Evolutionary conservation across 2,888 invertebrate species (phyloP).

Genomic region (Drosophila paranaensis): DNA sequence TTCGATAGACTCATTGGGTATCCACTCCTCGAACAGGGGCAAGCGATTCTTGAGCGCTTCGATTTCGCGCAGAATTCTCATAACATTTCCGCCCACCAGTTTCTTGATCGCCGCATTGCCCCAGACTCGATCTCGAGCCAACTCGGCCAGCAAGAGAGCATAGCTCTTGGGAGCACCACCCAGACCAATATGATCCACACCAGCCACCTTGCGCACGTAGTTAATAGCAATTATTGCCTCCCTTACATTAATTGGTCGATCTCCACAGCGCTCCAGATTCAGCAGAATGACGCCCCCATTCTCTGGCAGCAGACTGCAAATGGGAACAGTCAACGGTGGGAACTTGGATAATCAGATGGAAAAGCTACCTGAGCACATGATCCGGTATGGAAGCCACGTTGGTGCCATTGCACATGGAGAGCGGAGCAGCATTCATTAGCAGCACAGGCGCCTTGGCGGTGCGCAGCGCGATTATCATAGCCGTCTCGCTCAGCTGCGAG

Average conservation of each 20-base stretch:
- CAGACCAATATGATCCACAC: conserved; percentile 88
- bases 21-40: conserved; percentile 86
- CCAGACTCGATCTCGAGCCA: conserved; percentile 87
- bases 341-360: neutral
- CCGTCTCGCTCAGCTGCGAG: conserved; percentile 87
- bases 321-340: neutral
- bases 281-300: conserved; percentile 88
- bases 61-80: conserved; percentile 86
- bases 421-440: conserved; percentile 88
- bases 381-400: conserved; percentile 93
- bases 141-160: conserved; percentile 87
- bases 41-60: conserved; percentile 84
- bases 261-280: conserved; percentile 86
- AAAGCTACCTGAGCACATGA: conserved; percentile 87
- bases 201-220: conserved; percentile 88
- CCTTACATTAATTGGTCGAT: conserved; percentile 82
- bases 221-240: conserved; percentile 87
- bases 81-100: conserved; percentile 87
- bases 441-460: conserved; percentile 88
- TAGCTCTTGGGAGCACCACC: conserved; percentile 86
- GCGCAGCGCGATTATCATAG: conserved; percentile 87
- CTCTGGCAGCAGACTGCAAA: conserved; percentile 81
- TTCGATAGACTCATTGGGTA: conserved; percentile 86
- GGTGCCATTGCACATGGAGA: conserved; percentile 88
- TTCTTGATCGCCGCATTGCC: conserved; percentile 87